A percentile compares a stretch with the other conserved stretches of the same genome.
These are phyloP conservation scores for Eudyptes chrysolophus DNA, from an alignment of 2,113 vertebrate species.

Conservation along the genomic window DNA sequence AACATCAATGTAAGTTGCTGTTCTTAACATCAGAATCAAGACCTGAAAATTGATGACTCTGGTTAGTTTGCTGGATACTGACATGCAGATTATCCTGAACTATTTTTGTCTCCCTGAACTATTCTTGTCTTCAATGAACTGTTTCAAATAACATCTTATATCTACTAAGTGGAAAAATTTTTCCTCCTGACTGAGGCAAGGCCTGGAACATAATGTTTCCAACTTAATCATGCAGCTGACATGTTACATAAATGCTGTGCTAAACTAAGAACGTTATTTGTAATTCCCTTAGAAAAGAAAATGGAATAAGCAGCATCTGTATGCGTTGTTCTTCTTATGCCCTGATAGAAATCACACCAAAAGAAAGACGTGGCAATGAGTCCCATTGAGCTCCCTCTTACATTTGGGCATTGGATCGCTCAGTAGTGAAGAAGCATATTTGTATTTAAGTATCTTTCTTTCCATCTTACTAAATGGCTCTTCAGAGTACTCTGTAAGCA, in stretches of 20 bases:
- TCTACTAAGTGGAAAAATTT: background rate
- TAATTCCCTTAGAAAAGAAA: background rate
- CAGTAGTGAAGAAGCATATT: background rate
- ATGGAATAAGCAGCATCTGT: background rate
- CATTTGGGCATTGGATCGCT: background rate
- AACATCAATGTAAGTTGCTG: background rate
- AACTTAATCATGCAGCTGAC: background rate
- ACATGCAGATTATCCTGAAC: background rate
- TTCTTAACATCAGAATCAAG: background rate
- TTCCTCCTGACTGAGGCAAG: background rate
- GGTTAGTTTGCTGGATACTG: background rate
- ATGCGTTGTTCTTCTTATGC: background rate
- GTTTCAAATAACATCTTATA: background rate
- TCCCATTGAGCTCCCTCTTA: background rate
- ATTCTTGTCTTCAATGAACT: background rate
- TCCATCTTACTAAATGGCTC: background rate
- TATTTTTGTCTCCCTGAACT: background rate
- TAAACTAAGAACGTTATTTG: background rate
- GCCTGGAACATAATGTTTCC: background rate
- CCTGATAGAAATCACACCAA: background rate
- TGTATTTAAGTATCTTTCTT: background rate
- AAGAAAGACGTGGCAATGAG: background rate
- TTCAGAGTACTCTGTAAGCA: background rate
- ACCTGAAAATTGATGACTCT: background rate
- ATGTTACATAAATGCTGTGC: background rate